Evolutionary conservation across 1,140 invertebrate species (phyloP), one percentile per base, ranked within the genome.

Genomic region (Tribolium castaneum): DNA sequence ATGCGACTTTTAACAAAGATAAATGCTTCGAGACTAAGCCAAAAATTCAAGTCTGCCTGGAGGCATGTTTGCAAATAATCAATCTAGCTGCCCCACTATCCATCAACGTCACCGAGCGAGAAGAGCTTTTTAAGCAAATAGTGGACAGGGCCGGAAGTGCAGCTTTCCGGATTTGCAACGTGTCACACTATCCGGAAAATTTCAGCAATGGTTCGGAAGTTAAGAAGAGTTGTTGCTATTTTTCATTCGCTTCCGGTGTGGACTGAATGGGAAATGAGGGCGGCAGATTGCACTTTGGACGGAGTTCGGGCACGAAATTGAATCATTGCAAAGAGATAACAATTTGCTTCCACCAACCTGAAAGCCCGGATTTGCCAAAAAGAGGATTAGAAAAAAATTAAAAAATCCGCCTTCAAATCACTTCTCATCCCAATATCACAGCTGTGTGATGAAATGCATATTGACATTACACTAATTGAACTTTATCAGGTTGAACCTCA

Each of bases 1-100:
- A 35, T 66, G 59, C 59, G 59, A 66, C 25, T 66, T 66, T 66
- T 66, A 66, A 66, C 59, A 66, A 66, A 66, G 59, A 66, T 66
- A 66, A 66, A 66, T 66, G 59, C 59, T 66, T 12, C 4, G 4
- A 66, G 59, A 66, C 59, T 35, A 66, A 66, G 59, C 59, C 59
- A 66, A 66, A 66, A 66, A 66, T 66, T 66, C 59, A 66, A 66
- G 59, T 66, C 59, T 66, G 59, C 59, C 30, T 30, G 30, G 30
- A 30, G 59, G 59, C 59, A 66, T 66, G 59, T 66, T 66, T 66
- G 59, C 59, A 66, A 66, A 66, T 66, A 66, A 66, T 66, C 59
- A 66, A 66, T 66, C 59, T 66, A 35, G 30, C 39, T 34, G 14
- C 59, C 30, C 59, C 30, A 35, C 59, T 22, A 66, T 66, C 59